phyloP scores from a whole-genome alignment of 2,888 invertebrate species.

The Sarcophaga subvicina region DNA sequence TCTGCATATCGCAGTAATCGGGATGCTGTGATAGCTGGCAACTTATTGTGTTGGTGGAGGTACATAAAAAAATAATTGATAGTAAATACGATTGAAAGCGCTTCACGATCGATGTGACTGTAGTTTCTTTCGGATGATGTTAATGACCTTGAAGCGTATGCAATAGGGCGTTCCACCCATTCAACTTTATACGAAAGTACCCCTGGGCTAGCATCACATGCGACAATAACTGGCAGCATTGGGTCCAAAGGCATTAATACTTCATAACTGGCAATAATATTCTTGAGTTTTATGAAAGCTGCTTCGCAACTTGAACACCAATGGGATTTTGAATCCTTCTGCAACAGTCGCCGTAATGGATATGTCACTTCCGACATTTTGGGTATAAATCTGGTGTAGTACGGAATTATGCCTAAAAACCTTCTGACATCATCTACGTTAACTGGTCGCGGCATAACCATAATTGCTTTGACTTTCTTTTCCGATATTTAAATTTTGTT shows the following conservation, averaged over 20 bases:
- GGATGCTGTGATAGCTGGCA: constrained; percentile 29
- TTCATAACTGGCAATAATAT: neutral
- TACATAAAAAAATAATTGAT: neutral
- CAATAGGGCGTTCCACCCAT: too few relatives aligned
- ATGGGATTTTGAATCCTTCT: constrained; percentile 37
- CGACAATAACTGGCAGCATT: too few relatives aligned
- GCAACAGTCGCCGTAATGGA: constrained; percentile 38
- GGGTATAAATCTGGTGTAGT: constrained; percentile 57
- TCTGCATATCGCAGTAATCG: constrained; percentile 46
- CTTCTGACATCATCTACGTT: constrained; percentile 47
- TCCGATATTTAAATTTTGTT: constrained; percentile 52
- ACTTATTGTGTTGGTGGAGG: constrained; percentile 47
- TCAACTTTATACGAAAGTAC: too few relatives aligned
- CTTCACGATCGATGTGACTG: too few relatives aligned
- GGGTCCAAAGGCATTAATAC: too few relatives aligned
- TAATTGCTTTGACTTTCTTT: constrained; percentile 51
- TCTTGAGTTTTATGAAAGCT: constrained; percentile 58
- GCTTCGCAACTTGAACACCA: constrained; percentile 52
- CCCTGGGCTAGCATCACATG: too few relatives aligned
- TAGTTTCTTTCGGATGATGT: too few relatives aligned
- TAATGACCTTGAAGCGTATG: too few relatives aligned
- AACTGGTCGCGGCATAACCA: constrained; percentile 47
- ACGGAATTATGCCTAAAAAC: constrained; percentile 60
- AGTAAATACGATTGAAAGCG: too few relatives aligned
- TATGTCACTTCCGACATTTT: constrained; percentile 39